Percentiles rank a stretch among this genome's conserved stretches.
phyloP scores from a whole-genome alignment of 2,888 invertebrate species.

The Phengaris arion region DNA sequence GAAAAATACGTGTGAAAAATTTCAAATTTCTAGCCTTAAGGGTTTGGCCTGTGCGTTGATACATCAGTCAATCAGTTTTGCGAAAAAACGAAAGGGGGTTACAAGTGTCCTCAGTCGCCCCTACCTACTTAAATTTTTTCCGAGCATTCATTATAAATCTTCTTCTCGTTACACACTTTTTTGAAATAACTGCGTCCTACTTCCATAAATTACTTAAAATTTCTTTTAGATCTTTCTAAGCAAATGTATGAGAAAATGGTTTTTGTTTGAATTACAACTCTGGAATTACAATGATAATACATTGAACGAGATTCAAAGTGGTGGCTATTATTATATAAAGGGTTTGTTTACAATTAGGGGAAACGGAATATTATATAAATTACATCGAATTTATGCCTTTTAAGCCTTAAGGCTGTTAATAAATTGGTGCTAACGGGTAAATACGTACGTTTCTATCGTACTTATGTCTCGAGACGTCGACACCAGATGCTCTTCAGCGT shows the following conservation, averaged over 20 bases:
- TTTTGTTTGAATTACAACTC: neutral
- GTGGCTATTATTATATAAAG: neutral
- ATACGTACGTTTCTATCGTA: neutral
- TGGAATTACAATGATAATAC: too few species aligned
- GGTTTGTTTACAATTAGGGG: constrained; percentile 1
- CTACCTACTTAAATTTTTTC: too few species aligned
- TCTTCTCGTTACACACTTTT: too few species aligned
- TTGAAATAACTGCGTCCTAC: too few species aligned
- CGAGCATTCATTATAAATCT: too few species aligned
- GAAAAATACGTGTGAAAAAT: too few species aligned
- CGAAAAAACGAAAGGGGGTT: too few species aligned
- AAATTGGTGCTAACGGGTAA: neutral
- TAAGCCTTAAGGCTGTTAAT: neutral
- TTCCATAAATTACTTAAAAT: too few species aligned
- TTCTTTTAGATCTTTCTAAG: neutral
- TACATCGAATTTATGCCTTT: constrained; percentile 4
- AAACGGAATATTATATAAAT: neutral
- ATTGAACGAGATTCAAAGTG: neutral
- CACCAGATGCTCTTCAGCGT: constrained; percentile 12
- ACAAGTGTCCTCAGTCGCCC: too few species aligned
- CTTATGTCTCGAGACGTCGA: neutral
- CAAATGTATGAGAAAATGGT: constrained; percentile 1
- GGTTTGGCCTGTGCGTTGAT: too few species aligned
- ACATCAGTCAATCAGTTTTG: too few species aligned
- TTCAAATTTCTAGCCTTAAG: too few species aligned